phyloP scores from a whole-genome alignment of 2,797 vertebrate species.

The Sandelia bainsii region DNA sequence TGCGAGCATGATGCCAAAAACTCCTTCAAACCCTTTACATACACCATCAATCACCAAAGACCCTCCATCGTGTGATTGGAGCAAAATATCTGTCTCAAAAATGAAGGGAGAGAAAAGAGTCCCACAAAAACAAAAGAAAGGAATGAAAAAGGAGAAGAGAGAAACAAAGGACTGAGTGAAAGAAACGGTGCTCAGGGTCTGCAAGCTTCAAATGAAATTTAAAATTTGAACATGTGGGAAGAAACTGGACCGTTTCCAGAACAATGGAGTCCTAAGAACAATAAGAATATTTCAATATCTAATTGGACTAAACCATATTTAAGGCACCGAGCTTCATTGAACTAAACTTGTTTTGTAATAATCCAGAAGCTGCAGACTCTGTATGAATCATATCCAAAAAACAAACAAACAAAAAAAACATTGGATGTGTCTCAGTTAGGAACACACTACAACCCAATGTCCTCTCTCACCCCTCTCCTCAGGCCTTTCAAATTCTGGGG shows the following conservation, averaged over 20 bases:
- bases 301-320: background rate
- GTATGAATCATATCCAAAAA: background rate
- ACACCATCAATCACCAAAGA: constrained; percentile 52
- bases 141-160: background rate
- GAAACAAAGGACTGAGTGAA: background rate
- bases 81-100: constrained; percentile 34
- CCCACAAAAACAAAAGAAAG: constrained; percentile 23
- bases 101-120: constrained; percentile 16
- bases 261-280: too few species aligned
- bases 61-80: constrained; percentile 50
- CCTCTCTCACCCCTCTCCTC: constrained; percentile 95
- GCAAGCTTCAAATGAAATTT: constrained; percentile 25
- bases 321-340: background rate
- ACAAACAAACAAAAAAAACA: background rate
- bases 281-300: too few species aligned
- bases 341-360: background rate
- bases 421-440: constrained; percentile 1
- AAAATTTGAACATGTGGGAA: too few species aligned
- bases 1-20: constrained; percentile 48
- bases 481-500: constrained; percentile 91
- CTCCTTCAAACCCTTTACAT: constrained; percentile 12
- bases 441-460: constrained; percentile 33
- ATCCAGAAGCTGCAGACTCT: constrained; percentile 49
- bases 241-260: too few species aligned
- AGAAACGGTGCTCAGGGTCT: constrained; percentile 31